Evolutionary conservation across 2,888 invertebrate species (phyloP).

Genomic region (Calameuta filiformis): DNA sequence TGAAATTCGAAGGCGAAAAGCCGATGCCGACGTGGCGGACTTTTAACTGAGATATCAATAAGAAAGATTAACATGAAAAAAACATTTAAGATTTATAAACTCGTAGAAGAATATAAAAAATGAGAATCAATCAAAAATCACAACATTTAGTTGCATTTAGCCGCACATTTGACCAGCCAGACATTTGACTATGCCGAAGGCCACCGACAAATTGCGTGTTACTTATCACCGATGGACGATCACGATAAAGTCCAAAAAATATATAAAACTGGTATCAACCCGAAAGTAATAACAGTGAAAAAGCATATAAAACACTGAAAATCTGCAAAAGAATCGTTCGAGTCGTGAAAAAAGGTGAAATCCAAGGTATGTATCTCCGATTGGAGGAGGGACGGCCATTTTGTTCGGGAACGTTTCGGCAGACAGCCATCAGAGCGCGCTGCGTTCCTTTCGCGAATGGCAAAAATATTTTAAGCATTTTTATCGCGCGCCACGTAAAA

Average conservation of each 20-base stretch:
- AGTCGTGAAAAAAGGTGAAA: constrained; percentile 62
- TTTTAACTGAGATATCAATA: not conserved
- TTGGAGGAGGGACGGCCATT: constrained; percentile 63
- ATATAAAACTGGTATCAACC: not conserved
- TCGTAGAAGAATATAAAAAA: not conserved
- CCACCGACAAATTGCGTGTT: constrained; percentile 22
- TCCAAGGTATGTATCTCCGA: constrained; percentile 63
- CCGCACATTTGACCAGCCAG: constrained; percentile 39
- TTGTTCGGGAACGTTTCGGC: constrained; percentile 51
- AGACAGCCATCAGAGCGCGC: not conserved
- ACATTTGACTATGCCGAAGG: constrained; percentile 37
- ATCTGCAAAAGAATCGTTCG: not conserved
- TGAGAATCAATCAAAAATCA: not conserved
- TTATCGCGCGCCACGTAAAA: not conserved
- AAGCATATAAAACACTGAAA: not conserved
- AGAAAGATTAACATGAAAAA: not conserved
- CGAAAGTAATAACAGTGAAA: not conserved
- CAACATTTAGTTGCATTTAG: not conserved
- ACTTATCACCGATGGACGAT: constrained; percentile 10
- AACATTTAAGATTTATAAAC: not conserved
- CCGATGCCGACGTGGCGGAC: not conserved
- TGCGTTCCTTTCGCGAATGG: not conserved
- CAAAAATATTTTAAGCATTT: not conserved
- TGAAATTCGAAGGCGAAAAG: not conserved
- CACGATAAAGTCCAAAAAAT: not conserved